These are phyloP conservation scores for Pammene fasciana DNA, from an alignment of 2,888 invertebrate species.

Conservation along the genomic window DNA sequence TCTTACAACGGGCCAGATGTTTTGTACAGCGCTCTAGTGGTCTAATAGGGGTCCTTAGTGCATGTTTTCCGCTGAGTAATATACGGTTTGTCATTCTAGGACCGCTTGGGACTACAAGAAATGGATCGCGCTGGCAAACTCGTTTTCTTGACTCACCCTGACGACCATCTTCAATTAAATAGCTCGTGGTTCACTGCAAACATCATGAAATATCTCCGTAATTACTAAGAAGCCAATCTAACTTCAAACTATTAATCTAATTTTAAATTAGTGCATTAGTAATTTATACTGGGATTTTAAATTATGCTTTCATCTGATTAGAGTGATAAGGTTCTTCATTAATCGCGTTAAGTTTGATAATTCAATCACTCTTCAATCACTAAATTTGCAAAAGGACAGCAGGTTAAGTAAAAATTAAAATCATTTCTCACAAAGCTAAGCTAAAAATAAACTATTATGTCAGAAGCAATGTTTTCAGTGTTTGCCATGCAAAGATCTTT, in stretches of 20 bases:
- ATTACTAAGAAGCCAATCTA: not conserved
- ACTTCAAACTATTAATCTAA: not conserved
- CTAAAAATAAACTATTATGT: too few relatives aligned
- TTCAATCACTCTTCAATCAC: too few relatives aligned
- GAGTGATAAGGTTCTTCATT: too few relatives aligned
- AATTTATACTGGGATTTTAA: not conserved
- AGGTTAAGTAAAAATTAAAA: too few relatives aligned
- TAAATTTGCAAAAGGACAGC: too few relatives aligned
- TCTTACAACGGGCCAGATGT: too few relatives aligned
- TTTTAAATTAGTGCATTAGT: not conserved
- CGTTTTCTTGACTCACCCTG: constrained; percentile 88
- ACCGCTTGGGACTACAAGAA: constrained; percentile 89
- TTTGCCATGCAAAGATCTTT: too few relatives aligned
- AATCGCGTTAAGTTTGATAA: too few relatives aligned
- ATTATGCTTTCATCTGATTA: constrained; percentile 5
- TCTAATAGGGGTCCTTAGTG: too few relatives aligned
- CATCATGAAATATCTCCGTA: constrained; percentile 74
- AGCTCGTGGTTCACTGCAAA: constrained; percentile 89
- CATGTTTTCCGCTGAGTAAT: not conserved
- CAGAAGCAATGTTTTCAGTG: too few relatives aligned
- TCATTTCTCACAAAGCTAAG: too few relatives aligned
- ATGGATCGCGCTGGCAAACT: constrained; percentile 88
- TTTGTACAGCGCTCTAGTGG: too few relatives aligned
- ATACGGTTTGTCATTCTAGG: constrained; percentile 81
- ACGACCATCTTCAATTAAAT: constrained; percentile 92